Percentiles rank a stretch among this genome's conserved stretches.
phyloP scores from a whole-genome alignment of 2,113 vertebrate species.

The Pelusios castaneus region DNA sequence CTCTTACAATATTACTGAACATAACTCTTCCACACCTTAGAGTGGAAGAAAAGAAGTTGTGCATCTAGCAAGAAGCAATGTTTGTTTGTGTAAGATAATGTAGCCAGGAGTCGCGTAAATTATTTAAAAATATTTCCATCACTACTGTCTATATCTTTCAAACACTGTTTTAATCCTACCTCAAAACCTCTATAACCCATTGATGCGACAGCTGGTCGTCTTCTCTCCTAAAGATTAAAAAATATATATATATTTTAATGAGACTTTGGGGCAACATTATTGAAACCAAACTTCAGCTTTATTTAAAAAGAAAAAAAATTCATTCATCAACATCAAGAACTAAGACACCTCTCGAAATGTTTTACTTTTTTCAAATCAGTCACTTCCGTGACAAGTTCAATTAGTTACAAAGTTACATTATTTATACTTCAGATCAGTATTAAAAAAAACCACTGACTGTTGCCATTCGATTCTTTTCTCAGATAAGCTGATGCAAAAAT shows the following conservation, averaged over 20 bases:
- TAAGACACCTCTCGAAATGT: constrained; percentile 8
- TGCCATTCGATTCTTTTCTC: background rate
- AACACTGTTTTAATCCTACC: background rate
- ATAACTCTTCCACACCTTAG: background rate
- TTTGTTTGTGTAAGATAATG: background rate
- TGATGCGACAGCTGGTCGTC: background rate
- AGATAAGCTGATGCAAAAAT: background rate
- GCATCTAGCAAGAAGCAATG: background rate
- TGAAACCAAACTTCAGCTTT: background rate
- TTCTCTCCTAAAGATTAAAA: constrained; percentile 24
- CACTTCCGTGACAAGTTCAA: background rate
- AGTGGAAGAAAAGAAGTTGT: background rate
- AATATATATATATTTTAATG: background rate
- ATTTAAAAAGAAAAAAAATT: background rate
- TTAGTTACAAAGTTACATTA: background rate
- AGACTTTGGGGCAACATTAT: background rate
- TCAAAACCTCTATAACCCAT: background rate
- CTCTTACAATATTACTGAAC: background rate
- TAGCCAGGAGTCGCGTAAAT: background rate
- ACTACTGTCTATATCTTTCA: background rate
- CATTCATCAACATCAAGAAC: background rate
- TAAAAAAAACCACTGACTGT: background rate
- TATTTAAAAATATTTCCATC: background rate
- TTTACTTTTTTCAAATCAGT: background rate
- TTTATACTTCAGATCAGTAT: background rate